Evolutionary conservation across 2,888 invertebrate species (phyloP), one percentile per base, ranked within the genome.

Genomic region (Scelioninae gen. 1): DNA sequence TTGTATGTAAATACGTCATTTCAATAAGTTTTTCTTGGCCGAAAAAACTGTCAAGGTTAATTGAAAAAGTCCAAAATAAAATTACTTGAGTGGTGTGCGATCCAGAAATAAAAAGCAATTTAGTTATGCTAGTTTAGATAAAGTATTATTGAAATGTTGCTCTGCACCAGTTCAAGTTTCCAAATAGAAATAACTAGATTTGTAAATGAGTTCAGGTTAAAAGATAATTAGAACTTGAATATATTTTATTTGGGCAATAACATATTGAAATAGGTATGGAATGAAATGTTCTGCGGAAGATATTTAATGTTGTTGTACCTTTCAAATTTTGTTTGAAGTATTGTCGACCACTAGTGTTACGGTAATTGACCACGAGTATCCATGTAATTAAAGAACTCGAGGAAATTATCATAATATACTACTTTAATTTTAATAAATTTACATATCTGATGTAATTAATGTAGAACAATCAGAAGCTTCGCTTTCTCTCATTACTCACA

Each of bases 401-500:
- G 38, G 38, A 29, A 43, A 47, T 63, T 65, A 65, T 51, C 72
- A 51, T 62, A 53, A 53, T 53, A 43, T 40, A 15, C 49, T 58
- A 53, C 43, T 53, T 55, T 11, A 40, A 76, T 68, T 68, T 62
- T 29, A 43, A 77, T 77, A 68, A 68, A 77, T 77, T 77, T 77
- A 53, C 60, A 77, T 77, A 62, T 77, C 62, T 23, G 55, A 49
- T 29, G 53, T 55, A 62, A 62, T 68, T 62, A 62, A 77, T 68
- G 43, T 68, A 62, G 40, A 62, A 62, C 68, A 77, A 77, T 77
- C 31, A 55, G 29, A 53, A 13, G 40, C 10, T 16, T 34, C 38
- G 55, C 68, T 77, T 77, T 68, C 68, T 55, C 68, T 77, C 68
- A 62, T 77, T 62, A 69, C 43, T 76, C 40, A 68, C 58, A 11